Evolutionary conservation across 2,113 vertebrate species (phyloP), one percentile per base, ranked within the genome.

Genomic region (Uria lomvia): DNA sequence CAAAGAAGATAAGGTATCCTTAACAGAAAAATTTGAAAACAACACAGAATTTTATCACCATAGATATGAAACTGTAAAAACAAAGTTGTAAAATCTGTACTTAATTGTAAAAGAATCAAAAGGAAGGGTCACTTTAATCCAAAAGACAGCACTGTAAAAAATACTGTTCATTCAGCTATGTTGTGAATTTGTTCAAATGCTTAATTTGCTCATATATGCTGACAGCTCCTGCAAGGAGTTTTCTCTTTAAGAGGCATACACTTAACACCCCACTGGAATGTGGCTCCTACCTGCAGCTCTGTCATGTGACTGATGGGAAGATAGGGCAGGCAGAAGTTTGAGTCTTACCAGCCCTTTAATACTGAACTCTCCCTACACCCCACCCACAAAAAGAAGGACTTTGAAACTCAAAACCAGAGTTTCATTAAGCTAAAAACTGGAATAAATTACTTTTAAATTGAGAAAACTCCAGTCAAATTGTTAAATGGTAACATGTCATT

Each of bases 1-100:
- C 94, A 34, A 98, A 98, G 95, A 97, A 95, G 95, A 98, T 99
- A 90, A 17, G 20, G 99, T 99, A 99, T 98, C 97, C 96, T 90
- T 79, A 92, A 36, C 21, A 82, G 40, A 86, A 27, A 38, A 27
- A 81, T 43, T 71, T 79, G 17, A 82, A 91, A 85, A 42, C 15
- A 11, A 4, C 14, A 19, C 22, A 24, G 47, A 52, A 62, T 70
- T 60, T 82, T 82, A 34, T 76, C 6, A 18, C 24, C 55, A 8
- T 79, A 63, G 70, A 78, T 73, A 58, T 2, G 32, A 82, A 90
- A 66, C 4, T 43, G 11, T 65, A 58, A 82, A 90, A 59, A 47
- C 10, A 43, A 45, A 55, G 4, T 49, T 75, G 12, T 47, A 71
- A 56, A 77, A 55, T n/a, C 42, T 18, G 5, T 58, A 42, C 24